Evolutionary conservation across 2,797 vertebrate genomes (phyloP), one percentile per base, ranked within the genome.

Genomic region (Cephalopachus bancanus): DNA sequence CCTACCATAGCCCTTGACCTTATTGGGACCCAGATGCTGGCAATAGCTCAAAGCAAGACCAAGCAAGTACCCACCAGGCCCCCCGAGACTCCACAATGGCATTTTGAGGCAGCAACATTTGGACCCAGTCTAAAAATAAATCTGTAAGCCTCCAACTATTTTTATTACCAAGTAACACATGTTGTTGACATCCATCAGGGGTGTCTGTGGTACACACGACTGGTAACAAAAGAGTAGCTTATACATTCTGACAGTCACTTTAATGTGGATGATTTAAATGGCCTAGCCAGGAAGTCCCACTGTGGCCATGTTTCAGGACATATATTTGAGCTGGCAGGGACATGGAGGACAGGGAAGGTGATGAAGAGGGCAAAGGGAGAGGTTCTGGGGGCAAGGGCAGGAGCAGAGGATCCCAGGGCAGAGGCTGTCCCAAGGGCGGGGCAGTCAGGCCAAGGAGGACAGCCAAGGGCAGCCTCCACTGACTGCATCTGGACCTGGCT

Each of bases 101-200:
- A 69, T 94, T 85, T 22, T 37, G 30, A 83, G 67, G 53, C 55
- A 79, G 1, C 9, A 16, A 51, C 44, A 51, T 62, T 76, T 62
- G 33, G 74, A 83, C 53, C 11, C 65, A 91, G 24, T 11, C 67
- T 93, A 88, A 93, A 97, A 94, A 88, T 93, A 92, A 80, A 76
- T 59, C 10, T 49, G 62, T 60, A 88, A 44, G 49, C 53, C 78
- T 89, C 91, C 19, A 69, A 64, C 55, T 94, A 69, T 96, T 93
- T 92, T 93, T 95, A 93, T 95, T n/a, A 60, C 22, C 62, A 88
- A 79, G 84, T 53, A 59, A 94, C 28, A 55, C 8, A 3, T 37
- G 75, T 59, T 59, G 14, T 0, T 33, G 75, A 80, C 71, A 84
- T 59, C 90, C 30, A 49, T 79, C 69, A 49, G n/a, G 22, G 33